Base-by-base conservation (phyloP, 2,888 invertebrate genomes). In the Cataglyphis cursor region DNA sequence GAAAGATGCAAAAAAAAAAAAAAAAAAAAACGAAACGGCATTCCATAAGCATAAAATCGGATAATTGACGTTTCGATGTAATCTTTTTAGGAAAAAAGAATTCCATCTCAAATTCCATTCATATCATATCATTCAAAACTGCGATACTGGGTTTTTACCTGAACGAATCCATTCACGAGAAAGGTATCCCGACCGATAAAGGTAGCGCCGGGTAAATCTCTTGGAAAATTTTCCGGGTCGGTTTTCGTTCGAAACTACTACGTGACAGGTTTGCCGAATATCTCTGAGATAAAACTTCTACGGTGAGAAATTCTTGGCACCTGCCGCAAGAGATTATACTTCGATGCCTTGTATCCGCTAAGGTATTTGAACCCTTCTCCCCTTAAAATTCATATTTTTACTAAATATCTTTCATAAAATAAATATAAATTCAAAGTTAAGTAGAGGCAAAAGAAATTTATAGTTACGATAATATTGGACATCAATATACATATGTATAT, bases 251-350 rank as follows among this genome's bases (percentile, higher is more conserved):
- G 28, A 38, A 62, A 35, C 57, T 51, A 24, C 4, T 65, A 24
- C n/a, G 66, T 73, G 12, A 4, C 64, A 59, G 61, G 41, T 76
- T 74, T 74, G 61, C 41, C 38, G 31, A 82, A 81, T 70, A 48
- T 68, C 57, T 70, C 61, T n/a, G 57, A 35, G 51, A 57, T 76
- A 80, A 81, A 65, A 57, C 48, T 62, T 74, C 68, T 24, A 64
- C n/a, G 12, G 18, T 28, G 28, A 54, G 48, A 59, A 70, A 82
- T 78, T 84, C 51, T 44, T 18, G 68, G 35, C 84, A 87, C 84
- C 75, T 88, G 80, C 15, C 28, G 18, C 28, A 10, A 5, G 18
- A 61, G 21, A 62, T 41, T 70, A 31, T 21, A 1, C 9, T 10
- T 51, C n/a, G 15, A 70, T 21, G 12, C 31, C 31, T 31, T 68